Evolutionary conservation across 2,113 vertebrate species (phyloP).

Genomic region (Hiodon alosoides): DNA sequence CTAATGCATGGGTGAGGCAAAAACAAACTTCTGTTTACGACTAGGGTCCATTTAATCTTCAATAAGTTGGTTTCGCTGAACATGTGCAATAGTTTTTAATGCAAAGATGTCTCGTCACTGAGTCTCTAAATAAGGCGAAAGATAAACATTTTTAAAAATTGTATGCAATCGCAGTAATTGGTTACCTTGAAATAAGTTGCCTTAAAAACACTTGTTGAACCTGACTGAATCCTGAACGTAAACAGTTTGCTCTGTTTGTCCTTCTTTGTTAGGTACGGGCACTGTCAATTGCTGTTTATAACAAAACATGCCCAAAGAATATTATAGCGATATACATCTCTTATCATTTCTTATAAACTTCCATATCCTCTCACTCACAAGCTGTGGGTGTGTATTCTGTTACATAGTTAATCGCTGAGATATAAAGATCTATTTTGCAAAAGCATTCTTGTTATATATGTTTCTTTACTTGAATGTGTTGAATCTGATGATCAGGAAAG

Average conservation of each 20-base stretch:
- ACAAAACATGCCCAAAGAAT: no score
- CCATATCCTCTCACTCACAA: no score
- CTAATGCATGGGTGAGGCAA: not conserved
- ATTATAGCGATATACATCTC: no score
- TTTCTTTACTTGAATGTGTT: no score
- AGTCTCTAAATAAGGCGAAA: not conserved
- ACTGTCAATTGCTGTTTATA: no score
- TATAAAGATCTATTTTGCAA: not conserved
- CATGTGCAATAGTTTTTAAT: not conserved
- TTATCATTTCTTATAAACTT: no score
- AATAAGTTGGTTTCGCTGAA: not conserved
- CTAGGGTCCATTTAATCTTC: not conserved
- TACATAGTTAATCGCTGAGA: no score
- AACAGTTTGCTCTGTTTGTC: no score
- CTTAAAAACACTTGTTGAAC: slow-evolving; percentile 20
- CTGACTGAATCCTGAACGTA: no score
- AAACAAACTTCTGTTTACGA: not conserved
- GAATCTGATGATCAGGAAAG: no score
- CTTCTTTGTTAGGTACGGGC: no score
- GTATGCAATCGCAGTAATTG: not conserved
- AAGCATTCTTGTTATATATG: not conserved
- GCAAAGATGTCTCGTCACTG: not conserved
- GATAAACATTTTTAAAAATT: not conserved
- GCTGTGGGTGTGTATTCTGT: no score
- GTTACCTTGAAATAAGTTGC: slow-evolving; percentile 2